Base-by-base conservation (phyloP, 2,113 vertebrate genomes). In the Rhabdornis inornatus region DNA sequence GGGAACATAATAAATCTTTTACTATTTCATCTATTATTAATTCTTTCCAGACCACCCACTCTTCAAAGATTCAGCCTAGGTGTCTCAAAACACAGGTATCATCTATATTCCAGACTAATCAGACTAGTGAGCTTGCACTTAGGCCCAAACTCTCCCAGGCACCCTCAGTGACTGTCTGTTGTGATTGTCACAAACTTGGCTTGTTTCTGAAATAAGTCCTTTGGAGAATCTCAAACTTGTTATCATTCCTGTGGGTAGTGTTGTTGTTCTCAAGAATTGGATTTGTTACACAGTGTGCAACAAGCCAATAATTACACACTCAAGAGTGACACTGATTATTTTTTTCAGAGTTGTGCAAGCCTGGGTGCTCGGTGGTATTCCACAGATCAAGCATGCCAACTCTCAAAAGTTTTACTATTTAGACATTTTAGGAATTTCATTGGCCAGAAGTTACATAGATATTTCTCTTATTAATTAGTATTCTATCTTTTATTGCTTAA, bases 351-450 rank as follows among this genome's bases (percentile, higher is more conserved):
- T 27, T 88, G 14, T 40, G 17, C 49, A 56, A 64, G 17, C 30
- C 40, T 40, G 16, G 24, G 7, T 63, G 6, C 24, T 45, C 1
- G 0, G 9, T 24, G 13, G 3, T 35, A 30, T 47, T 47, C n/a
- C 21, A 49, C 9, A 71, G 35, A 42, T 42, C 75, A 49, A 42
- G 35, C 57, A 49, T 0, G 0, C 2, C 49, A 56, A 40, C 49
- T 79, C 14, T 17, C 16, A 22, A 25, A 71, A 35, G 40, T 22
- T 55, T 71, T 35, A 18, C 25, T 40, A 6, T 25, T 71, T 63
- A 30, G 20, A 22, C 20, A 25, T 35, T 47, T 17, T 21, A 79
- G 24, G 30, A 79, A 70, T 55, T 24, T 47, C 28, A 47, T n/a
- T 55, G 23, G 9, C 11, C 22, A 25, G 40, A 49, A 42, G 9